Percentiles rank a stretch among this genome's conserved stretches.
Conservation (phyloP, 1,140 invertebrate species). For the Ceratina australensis region DNA sequence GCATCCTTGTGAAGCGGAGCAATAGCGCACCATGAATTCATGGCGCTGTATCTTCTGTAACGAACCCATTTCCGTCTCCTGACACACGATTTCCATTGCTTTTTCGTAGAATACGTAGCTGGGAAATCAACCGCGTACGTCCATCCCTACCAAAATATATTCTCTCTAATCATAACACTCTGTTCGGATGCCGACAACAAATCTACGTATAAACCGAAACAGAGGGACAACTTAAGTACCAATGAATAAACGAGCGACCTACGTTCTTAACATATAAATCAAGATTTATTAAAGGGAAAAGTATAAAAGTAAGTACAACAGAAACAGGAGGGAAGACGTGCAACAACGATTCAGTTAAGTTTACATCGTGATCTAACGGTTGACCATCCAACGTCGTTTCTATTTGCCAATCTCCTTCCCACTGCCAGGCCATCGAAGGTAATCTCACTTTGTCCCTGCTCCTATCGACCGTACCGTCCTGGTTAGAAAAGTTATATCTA, state of each 20-base stretch:
- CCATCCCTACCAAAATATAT: slow-evolving; percentile 85
- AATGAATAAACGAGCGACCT: background rate
- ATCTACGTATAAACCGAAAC: slow-evolving; percentile 56
- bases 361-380: slow-evolving; percentile 90
- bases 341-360: slow-evolving; percentile 31
- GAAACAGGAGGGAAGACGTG: no score
- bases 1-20: slow-evolving; percentile 92
- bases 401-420: slow-evolving; percentile 95
- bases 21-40: slow-evolving; percentile 95
- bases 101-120: slow-evolving; percentile 88
- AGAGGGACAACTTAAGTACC: slow-evolving; percentile 5
- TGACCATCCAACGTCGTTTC: slow-evolving; percentile 93
- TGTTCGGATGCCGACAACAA: slow-evolving; percentile 51
- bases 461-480: slow-evolving; percentile 88
- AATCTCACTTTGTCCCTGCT: slow-evolving; percentile 89
- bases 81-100: slow-evolving; percentile 95
- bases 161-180: slow-evolving; percentile 60
- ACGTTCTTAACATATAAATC: background rate
- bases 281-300: background rate
- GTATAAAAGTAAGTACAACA: no score
- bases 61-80: slow-evolving; percentile 93
- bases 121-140: slow-evolving; percentile 97
- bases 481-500: slow-evolving; percentile 90
- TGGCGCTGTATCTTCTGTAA: slow-evolving; percentile 91
- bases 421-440: slow-evolving; percentile 95